Evolutionary conservation across 92 coral and sea anemone genomes (phyloP).

Genomic region (Micromussa lordhowensis): DNA sequence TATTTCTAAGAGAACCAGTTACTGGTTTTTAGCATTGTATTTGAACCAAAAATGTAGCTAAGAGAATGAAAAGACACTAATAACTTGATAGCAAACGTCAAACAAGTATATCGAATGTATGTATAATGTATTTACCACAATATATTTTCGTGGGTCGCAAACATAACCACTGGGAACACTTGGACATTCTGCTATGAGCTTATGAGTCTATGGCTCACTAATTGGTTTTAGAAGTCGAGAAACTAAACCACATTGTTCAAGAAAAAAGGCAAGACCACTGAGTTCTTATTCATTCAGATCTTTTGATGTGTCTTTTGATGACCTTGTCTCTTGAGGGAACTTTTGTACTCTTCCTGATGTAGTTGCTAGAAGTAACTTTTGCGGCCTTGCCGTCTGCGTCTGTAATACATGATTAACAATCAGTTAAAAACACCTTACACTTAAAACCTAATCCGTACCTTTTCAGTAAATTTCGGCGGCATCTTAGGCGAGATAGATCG

Average conservation of each 20-base stretch:
- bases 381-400: background rate
- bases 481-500: too few relatives aligned
- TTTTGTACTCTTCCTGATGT: background rate
- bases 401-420: background rate
- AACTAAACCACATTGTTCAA: too few relatives aligned
- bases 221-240: background rate
- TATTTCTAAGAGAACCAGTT: background rate
- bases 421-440: background rate
- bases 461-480: too few relatives aligned
- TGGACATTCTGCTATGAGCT: background rate
- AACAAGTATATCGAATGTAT: background rate
- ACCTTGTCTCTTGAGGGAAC: background rate
- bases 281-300: background rate
- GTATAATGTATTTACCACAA: background rate
- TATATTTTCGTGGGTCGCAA: background rate
- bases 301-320: background rate
- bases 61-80: background rate
- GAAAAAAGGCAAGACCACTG: background rate
- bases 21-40: background rate
- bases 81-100: background rate
- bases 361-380: background rate
- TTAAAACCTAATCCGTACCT: too few relatives aligned
- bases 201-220: background rate
- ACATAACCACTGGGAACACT: background rate
- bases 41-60: background rate